Evolutionary conservation across 2,797 vertebrate species (phyloP).

Genomic region (Oceanodroma leucorhoa): DNA sequence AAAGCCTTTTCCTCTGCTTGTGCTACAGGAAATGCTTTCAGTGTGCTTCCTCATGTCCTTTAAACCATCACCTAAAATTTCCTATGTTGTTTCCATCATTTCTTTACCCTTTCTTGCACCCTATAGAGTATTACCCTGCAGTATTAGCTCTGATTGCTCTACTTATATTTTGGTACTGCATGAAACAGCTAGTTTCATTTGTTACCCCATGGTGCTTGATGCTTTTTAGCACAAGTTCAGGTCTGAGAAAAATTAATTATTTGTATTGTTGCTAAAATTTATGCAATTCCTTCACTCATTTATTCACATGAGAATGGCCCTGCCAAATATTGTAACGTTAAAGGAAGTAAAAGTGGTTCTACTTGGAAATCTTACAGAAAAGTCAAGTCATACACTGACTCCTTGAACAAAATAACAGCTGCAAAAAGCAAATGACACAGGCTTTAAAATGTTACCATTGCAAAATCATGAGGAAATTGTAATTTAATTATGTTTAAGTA

Average conservation of each 20-base stretch:
- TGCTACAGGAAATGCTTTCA: background rate
- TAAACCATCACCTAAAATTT: background rate
- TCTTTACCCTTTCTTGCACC: background rate
- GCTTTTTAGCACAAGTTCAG: background rate
- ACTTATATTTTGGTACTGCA: background rate
- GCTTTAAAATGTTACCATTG: slow-evolving; percentile 4
- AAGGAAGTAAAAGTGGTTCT: background rate
- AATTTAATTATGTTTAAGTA: background rate
- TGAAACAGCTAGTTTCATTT: background rate
- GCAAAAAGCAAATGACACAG: background rate
- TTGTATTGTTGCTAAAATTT: background rate
- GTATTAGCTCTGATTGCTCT: background rate
- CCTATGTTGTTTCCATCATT: background rate
- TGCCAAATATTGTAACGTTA: background rate
- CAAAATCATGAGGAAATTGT: slow-evolving; percentile 10
- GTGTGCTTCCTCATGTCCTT: background rate
- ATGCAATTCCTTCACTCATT: background rate
- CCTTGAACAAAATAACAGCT: slow-evolving; percentile 44
- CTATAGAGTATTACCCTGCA: background rate
- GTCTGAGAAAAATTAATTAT: background rate
- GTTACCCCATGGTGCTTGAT: background rate
- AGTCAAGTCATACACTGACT: background rate
- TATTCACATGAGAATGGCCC: background rate
- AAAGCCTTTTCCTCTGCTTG: background rate
- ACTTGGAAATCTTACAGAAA: slow-evolving; percentile 17